These are phyloP conservation scores for Pycnomerus fuliginosus DNA, from an alignment of 2,888 invertebrate genomes.

Conservation along the genomic window DNA sequence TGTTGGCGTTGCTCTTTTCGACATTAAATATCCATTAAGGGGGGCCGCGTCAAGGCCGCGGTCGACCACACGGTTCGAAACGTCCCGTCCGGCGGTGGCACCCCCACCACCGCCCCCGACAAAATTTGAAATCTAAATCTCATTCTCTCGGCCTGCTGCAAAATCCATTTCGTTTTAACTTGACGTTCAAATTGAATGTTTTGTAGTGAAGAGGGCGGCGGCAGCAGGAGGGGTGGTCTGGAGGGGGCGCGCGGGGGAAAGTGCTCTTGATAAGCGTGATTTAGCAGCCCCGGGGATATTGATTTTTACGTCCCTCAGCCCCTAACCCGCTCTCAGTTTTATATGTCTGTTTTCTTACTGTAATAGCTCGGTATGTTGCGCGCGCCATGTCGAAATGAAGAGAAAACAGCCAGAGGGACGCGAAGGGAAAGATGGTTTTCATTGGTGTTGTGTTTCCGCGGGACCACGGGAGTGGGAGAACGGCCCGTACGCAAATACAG, in stretches of 20 bases:
- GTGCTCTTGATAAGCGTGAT: slow-evolving; percentile 65
- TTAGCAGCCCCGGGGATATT: slow-evolving; percentile 73
- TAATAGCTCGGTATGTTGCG: slow-evolving; percentile 56
- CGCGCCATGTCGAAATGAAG: slow-evolving; percentile 53
- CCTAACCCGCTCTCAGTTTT: slow-evolving; percentile 55
- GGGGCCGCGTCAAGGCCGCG: slow-evolving; percentile 1
- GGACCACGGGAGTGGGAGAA: slow-evolving; percentile 35
- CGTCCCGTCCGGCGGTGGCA: no score
- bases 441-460: slow-evolving; percentile 53
- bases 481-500: slow-evolving; percentile 52
- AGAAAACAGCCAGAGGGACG: slow-evolving; percentile 49
- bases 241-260: slow-evolving; percentile 45
- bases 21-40: slow-evolving; percentile 10
- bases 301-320: slow-evolving; percentile 56
- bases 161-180: slow-evolving; percentile 63
- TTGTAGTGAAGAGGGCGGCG: slow-evolving; percentile 31
- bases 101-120: slow-evolving; percentile 6
- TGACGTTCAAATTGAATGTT: slow-evolving; percentile 53
- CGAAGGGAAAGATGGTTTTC: slow-evolving; percentile 49
- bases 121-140: slow-evolving; percentile 55
- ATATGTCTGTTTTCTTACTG: slow-evolving; percentile 60
- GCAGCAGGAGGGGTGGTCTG: slow-evolving; percentile 43
- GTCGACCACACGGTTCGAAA: slow-evolving; percentile 3
- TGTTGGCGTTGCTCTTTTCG: slow-evolving; percentile 3
- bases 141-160: slow-evolving; percentile 55